These are phyloP conservation scores for Drosophila rubida DNA, from an alignment of 2,888 invertebrate genomes.

Conservation along the genomic window DNA sequence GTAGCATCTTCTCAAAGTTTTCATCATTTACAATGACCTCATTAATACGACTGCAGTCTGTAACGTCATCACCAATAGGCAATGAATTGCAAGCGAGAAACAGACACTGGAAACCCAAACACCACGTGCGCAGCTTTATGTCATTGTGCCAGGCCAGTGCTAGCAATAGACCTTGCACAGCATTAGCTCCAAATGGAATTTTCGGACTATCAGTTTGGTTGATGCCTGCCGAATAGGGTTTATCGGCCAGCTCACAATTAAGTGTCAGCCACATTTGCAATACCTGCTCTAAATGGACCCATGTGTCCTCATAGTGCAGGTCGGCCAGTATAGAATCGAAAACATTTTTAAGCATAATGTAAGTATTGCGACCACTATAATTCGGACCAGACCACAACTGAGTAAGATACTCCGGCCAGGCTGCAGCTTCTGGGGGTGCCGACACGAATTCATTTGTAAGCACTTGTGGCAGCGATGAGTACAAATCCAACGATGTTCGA, in stretches of 20 bases:
- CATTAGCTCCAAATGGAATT: conserved; percentile 88
- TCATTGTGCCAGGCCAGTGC: conserved; percentile 89
- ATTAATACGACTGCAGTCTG: conserved; percentile 85
- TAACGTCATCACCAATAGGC: conserved; percentile 78
- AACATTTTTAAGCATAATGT: conserved; percentile 88
- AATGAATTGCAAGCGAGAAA: conserved; percentile 89
- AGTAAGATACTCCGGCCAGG: conserved; percentile 85
- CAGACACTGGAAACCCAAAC: conserved; percentile 89
- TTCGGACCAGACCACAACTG: conserved; percentile 86
- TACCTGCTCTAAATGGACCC: conserved; percentile 92
- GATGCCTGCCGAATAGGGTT: conserved; percentile 86
- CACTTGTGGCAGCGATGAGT: conserved; percentile 84
- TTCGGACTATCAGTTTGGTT: conserved; percentile 87
- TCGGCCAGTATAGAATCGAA: conserved; percentile 90
- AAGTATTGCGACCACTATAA: conserved; percentile 85
- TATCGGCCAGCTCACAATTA: conserved; percentile 87
- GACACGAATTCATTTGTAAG: conserved; percentile 82
- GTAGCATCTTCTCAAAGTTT: conserved; percentile 88
- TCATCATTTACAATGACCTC: conserved; percentile 87
- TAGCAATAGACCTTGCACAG: conserved; percentile 88
- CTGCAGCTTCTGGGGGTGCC: conserved; percentile 81
- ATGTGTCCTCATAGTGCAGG: conserved; percentile 88
- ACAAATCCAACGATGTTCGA: conserved; percentile 86
- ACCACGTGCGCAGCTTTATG: conserved; percentile 91
- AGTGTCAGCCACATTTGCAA: conserved; percentile 94